Conservation (phyloP, 2,113 vertebrate species). For the Dicerorhinus sumatrensis region DNA sequence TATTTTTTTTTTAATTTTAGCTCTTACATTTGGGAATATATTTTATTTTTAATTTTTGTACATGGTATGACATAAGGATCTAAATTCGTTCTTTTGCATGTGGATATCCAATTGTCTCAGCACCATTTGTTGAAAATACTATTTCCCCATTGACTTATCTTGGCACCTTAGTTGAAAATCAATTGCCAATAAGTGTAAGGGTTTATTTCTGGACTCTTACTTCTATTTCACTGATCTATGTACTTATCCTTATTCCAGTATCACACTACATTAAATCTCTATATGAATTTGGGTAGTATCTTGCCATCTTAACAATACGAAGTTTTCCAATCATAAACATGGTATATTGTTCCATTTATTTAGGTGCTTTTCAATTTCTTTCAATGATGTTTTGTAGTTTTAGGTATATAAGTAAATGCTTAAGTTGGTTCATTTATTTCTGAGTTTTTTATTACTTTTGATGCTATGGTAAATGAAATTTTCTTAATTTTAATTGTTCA, state of each 20-base stretch:
- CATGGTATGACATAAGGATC: background rate
- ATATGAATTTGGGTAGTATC: background rate
- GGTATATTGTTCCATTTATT: background rate
- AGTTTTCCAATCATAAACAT: background rate
- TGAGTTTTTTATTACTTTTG: background rate
- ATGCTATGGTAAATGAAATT: background rate
- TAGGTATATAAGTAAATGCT: background rate
- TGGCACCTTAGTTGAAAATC: background rate
- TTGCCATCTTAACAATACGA: background rate
- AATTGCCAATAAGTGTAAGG: background rate
- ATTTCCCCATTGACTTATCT: background rate
- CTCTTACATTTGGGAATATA: background rate
- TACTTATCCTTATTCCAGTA: background rate
- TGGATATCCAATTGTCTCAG: background rate
- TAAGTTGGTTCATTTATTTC: background rate
- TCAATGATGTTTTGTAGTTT: background rate
- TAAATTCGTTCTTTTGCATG: background rate
- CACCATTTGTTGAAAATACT: background rate
- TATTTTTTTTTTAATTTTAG: background rate
- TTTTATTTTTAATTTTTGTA: background rate
- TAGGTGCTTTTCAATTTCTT: background rate
- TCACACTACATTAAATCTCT: background rate
- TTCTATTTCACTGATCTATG: background rate
- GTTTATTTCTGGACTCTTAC: background rate
- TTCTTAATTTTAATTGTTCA: background rate